Evolutionary conservation across 2,888 invertebrate species (phyloP).

Genomic region (Hirtodrosophila trivittata): DNA sequence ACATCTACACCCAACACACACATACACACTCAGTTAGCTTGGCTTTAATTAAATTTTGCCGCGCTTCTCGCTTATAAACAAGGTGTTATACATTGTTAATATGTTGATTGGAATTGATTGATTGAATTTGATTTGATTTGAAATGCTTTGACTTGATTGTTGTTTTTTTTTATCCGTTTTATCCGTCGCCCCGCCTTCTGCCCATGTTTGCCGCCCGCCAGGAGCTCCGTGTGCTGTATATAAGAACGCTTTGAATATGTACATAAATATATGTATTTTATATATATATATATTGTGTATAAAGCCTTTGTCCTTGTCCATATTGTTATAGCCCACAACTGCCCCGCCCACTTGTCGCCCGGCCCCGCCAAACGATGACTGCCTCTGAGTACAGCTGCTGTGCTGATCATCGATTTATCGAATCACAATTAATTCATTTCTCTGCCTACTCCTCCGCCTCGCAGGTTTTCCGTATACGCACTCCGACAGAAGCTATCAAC

Average conservation of each 20-base stretch:
- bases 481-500: constrained; percentile 95
- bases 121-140: constrained; percentile 34
- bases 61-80: constrained; percentile 9
- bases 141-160: constrained; percentile 40
- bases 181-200: constrained; percentile 6
- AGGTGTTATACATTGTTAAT: constrained; percentile 26
- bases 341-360: neutral
- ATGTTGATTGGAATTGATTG: constrained; percentile 16
- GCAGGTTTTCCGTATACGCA: constrained; percentile 96
- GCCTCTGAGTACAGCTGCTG: neutral
- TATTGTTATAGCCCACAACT: neutral
- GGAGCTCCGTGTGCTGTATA: constrained; percentile 11
- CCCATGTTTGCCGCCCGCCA: constrained; percentile 6
- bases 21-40: constrained; percentile 9
- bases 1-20: too few species aligned
- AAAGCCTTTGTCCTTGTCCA: neutral
- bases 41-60: constrained; percentile 10
- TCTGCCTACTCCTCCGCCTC: constrained; percentile 10
- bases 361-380: neutral
- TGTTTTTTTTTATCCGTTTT: constrained; percentile 5
- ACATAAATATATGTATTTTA: neutral
- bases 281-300: neutral
- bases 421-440: neutral
- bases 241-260: constrained; percentile 4
- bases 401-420: neutral